Percentiles rank a stretch among this genome's conserved stretches.
Evolutionary conservation across 2,113 vertebrate species (phyloP).

Genomic region (Varanus komodoensis): DNA sequence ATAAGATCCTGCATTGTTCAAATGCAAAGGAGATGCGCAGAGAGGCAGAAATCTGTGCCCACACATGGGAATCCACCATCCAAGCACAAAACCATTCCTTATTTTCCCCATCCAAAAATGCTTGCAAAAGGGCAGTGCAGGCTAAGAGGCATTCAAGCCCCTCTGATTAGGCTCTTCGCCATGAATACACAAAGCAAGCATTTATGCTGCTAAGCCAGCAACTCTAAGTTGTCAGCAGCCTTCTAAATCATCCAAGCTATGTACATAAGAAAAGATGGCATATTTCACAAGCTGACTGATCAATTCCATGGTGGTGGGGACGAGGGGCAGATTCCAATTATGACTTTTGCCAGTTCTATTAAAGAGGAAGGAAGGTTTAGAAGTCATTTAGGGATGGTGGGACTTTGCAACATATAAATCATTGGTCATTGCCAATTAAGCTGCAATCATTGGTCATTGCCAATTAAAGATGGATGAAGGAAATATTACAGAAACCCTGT

Average conservation of each 20-base stretch:
- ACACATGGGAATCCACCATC: background rate
- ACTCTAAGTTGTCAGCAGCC: slow-evolving; percentile 50
- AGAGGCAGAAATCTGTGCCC: background rate
- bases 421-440: background rate
- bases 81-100: background rate
- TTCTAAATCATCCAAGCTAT: slow-evolving; percentile 53
- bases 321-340: slow-evolving; percentile 54
- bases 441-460: too few species aligned
- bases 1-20: background rate
- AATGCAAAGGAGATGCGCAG: background rate
- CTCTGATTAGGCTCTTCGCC: slow-evolving; percentile 20
- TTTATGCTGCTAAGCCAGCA: slow-evolving; percentile 40
- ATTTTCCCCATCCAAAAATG: background rate
- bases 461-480: too few species aligned
- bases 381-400: background rate
- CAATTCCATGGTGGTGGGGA: slow-evolving; percentile 38
- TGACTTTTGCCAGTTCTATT: background rate
- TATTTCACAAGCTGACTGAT: slow-evolving; percentile 48
- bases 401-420: background rate
- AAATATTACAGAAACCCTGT: too few species aligned
- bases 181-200: slow-evolving; percentile 5
- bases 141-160: slow-evolving; percentile 25
- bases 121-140: slow-evolving; percentile 2
- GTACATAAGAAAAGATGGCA: slow-evolving; percentile 38
- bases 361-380: background rate